Evolutionary conservation across 2,797 vertebrate genomes (phyloP).

Genomic region (Tympanoctomys barrerae): DNA sequence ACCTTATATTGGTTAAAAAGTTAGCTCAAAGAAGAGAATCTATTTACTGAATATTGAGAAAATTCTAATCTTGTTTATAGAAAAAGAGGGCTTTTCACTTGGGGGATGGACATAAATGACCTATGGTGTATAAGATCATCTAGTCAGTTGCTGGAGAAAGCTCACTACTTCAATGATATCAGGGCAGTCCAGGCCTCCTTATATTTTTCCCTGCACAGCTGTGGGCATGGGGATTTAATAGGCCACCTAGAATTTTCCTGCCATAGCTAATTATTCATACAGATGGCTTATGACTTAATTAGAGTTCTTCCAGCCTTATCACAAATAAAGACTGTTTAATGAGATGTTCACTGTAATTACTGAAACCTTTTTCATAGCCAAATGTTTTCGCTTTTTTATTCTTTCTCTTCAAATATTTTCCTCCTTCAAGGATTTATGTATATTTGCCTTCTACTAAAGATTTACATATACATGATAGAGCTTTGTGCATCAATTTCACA

Average conservation of each 20-base stretch:
- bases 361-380: conserved; percentile 52
- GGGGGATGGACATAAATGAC: not conserved
- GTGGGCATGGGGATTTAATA: conserved; percentile 57
- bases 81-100: not conserved
- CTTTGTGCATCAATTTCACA: conserved; percentile 24
- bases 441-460: not conserved
- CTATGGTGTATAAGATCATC: not conserved
- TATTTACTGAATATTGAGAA: conserved; percentile 1
- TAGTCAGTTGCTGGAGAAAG: not conserved
- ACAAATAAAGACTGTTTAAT: conserved; percentile 70
- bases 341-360: conserved; percentile 71
- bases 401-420: conserved; percentile 70
- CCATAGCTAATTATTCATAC: conserved; percentile 73
- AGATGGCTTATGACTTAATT: conserved; percentile 75
- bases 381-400: conserved; percentile 58
- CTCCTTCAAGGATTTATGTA: conserved; percentile 16
- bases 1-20: not conserved
- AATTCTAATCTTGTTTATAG: conserved; percentile 9
- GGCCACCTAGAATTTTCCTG: conserved; percentile 77
- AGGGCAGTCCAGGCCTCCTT: conserved; percentile 26
- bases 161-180: not conserved
- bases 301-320: conserved; percentile 51
- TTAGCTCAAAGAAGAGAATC: conserved; percentile 11
- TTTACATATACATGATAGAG: not conserved
- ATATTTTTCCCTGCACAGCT: conserved; percentile 55